phyloP scores from a whole-genome alignment of 2,797 vertebrate species.

The Macrochelys suwanniensis region DNA sequence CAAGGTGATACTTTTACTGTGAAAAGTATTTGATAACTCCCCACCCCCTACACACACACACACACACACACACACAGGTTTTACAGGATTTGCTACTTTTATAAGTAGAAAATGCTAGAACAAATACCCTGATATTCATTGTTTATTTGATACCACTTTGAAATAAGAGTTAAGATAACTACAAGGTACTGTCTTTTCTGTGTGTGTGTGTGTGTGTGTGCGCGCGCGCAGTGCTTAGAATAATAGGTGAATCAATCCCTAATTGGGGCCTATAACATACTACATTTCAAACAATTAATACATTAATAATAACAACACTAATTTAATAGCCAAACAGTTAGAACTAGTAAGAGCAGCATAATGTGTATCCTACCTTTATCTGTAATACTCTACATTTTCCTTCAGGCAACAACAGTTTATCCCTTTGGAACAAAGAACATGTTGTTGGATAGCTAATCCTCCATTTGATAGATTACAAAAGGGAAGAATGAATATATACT shows the following conservation, averaged over 20 bases:
- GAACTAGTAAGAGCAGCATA: accelerated
- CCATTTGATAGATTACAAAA: conserved; percentile 32
- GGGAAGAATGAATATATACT: neutral
- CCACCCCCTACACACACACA: neutral
- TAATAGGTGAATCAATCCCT: accelerated
- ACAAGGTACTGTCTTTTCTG: neutral
- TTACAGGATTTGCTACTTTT: neutral
- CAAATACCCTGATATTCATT: neutral
- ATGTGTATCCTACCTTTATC: neutral
- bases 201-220: neutral
- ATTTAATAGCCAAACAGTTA: neutral
- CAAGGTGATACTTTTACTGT: neutral
- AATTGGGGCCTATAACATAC: neutral
- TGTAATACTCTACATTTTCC: neutral
- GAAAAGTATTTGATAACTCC: neutral
- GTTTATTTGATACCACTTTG: neutral
- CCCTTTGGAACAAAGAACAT: conserved; percentile 3
- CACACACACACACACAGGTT: too few species aligned
- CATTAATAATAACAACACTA: neutral
- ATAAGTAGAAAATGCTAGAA: neutral
- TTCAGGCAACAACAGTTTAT: conserved; percentile 9
- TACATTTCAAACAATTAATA: neutral
- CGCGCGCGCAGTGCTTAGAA: neutral
- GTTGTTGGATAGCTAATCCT: conserved; percentile 13
- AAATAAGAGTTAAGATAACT: neutral